Evolutionary conservation across 2,888 invertebrate species (phyloP), one percentile per base, ranked within the genome.

Genomic region (Ellobium chinense): DNA sequence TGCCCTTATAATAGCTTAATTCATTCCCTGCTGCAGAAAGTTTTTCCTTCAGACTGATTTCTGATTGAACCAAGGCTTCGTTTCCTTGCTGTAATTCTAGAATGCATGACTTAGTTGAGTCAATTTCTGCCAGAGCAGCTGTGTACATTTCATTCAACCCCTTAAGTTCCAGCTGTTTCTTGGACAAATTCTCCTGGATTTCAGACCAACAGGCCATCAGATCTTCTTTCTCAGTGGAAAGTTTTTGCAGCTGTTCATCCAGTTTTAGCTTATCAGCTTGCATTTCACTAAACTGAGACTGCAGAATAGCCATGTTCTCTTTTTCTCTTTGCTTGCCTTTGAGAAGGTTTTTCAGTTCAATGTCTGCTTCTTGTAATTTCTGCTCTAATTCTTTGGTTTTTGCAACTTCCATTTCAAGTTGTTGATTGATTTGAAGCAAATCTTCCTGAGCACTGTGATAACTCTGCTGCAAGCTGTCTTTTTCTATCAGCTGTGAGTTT

Each of bases 61-160:
- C 65, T 36, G 54, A 21, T 7, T 73, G 37, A 7, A n/a, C 27
- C 34, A 66, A 24, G 24, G 2, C 21, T 31, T 27, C 31, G 7
- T 74, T 58, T 31, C 24, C 39, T 29, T 54, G 7, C 36, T 63
- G 39, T 36, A 80, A 63, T 24, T 76, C 29, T 60, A 21, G 29
- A 24, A 69, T 9, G 5, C 39, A 24, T 62, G 24, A 34, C 54
- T 62, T 66, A 31, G 58, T 29, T 4, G n/a, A 54, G 29, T 62
- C 68, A 29, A 56, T 54, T 39, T 82, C 73, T 24, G 74, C 72
- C 7, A 77, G 27, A 24, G 74, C 70, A 29, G 39, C 54, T 54
- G 27, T 46, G 65, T 34, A 70, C 5, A 21, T 27, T 66, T 62
- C 54, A 9, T 14, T 70, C 34, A 78, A 24, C 29, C 29, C 34